Conservation (phyloP, 1,140 invertebrate species). For the Drosophila paulistorum region DNA sequence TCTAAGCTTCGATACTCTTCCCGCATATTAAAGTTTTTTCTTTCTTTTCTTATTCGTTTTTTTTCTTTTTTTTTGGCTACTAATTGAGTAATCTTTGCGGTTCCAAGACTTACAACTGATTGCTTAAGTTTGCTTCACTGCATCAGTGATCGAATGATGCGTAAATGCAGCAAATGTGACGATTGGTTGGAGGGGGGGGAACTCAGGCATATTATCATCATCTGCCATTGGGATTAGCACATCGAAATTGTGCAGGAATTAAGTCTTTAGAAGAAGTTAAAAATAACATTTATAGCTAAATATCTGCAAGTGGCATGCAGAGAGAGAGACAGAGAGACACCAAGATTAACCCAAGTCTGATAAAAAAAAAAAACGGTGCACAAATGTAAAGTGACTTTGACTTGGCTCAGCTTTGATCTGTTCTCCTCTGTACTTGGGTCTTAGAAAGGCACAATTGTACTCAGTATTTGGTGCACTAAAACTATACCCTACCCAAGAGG, state of each 20-base stretch:
- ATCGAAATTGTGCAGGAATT: slow-evolving; percentile 16
- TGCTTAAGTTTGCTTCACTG: slow-evolving; percentile 47
- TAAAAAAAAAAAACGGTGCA: slow-evolving; percentile 1
- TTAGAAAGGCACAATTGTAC: not conserved
- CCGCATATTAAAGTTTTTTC: slow-evolving; percentile 5
- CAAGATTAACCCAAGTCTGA: slow-evolving; percentile 9
- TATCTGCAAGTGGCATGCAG: slow-evolving; percentile 5
- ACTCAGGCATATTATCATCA: not conserved
- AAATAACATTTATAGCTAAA: slow-evolving; percentile 15
- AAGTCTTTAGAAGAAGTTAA: slow-evolving; percentile 21
- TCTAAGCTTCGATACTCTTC: slow-evolving; percentile 1
- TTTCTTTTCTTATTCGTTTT: not conserved
- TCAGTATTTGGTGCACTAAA: not conserved
- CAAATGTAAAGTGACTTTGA: slow-evolving; percentile 16
- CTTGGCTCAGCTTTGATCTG: not conserved
- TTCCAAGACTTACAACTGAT: slow-evolving; percentile 11
- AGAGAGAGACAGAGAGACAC: not conserved
- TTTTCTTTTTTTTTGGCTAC: not conserved
- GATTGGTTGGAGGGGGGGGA: not conserved
- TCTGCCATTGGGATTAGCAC: slow-evolving; percentile 14
- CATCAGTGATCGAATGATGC: slow-evolving; percentile 58
- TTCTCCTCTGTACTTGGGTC: not conserved
- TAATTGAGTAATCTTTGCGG: slow-evolving; percentile 13
- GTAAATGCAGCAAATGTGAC: slow-evolving; percentile 37
- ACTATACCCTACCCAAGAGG: not conserved